Conservation (phyloP, 1,140 invertebrate species). For the Ericerus pela region DNA sequence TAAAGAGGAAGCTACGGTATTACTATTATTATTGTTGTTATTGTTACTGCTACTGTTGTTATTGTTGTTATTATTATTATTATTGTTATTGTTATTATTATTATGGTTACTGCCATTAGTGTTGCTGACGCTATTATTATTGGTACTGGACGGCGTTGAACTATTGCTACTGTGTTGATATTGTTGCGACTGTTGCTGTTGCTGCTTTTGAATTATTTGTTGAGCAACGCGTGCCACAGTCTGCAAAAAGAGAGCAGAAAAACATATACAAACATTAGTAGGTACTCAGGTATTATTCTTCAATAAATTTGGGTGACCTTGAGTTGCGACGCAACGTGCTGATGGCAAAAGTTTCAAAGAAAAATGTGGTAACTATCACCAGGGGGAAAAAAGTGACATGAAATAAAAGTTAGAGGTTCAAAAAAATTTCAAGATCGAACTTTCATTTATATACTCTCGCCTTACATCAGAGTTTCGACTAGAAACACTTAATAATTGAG, state of each 20-base stretch:
- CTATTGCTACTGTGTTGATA: constrained; percentile 18
- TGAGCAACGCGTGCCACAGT: constrained; percentile 67
- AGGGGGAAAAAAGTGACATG: too few species aligned
- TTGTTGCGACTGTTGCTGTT: constrained; percentile 38
- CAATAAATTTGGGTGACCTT: too few species aligned
- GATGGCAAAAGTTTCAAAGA: too few species aligned
- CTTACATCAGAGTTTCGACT: too few species aligned
- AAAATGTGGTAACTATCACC: too few species aligned
- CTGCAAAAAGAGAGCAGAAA: constrained; percentile 51
- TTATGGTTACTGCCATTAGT: constrained; percentile 19
- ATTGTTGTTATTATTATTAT: constrained; percentile 29
- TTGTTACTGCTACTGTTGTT: constrained; percentile 36
- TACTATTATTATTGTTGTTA: constrained; percentile 29
- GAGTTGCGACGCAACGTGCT: too few species aligned
- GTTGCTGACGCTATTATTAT: constrained; percentile 17
- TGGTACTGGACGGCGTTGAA: constrained; percentile 20
- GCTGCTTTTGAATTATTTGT: constrained; percentile 60
- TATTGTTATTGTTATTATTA: constrained; percentile 26
- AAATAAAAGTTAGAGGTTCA: too few species aligned
- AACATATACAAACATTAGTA: too few species aligned
- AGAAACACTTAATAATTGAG: too few species aligned
- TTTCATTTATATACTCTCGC: too few species aligned
- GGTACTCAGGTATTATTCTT: too few species aligned
- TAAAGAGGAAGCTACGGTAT: constrained; percentile 32
- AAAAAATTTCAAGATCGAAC: too few species aligned